Percentiles rank a stretch among this genome's conserved stretches.
phyloP scores from a whole-genome alignment of 2,113 vertebrate species.

The Phyllopteryx taeniolatus region DNA sequence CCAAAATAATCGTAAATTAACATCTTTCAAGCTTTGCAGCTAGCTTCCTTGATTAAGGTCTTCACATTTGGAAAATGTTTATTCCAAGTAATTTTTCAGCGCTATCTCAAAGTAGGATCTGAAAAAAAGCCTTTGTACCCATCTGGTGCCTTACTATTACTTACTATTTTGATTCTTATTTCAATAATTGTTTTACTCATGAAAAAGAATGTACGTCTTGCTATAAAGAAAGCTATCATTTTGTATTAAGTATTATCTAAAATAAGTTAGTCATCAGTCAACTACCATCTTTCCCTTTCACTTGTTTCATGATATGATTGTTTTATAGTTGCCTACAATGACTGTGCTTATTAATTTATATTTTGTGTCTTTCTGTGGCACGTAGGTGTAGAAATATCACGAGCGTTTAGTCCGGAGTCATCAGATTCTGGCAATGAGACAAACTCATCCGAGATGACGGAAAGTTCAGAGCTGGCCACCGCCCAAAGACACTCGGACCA shows the following conservation, averaged over 20 bases:
- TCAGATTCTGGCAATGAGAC: conserved; percentile 99
- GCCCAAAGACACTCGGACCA: conserved; percentile 91
- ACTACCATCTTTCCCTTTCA: background rate
- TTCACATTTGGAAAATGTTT: background rate
- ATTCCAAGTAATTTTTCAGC: background rate
- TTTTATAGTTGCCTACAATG: conserved; percentile 63
- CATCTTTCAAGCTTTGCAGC: background rate
- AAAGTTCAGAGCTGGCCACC: conserved; percentile 90
- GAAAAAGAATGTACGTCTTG: background rate
- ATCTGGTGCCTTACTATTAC: background rate
- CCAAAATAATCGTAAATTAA: background rate
- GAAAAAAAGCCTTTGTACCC: background rate
- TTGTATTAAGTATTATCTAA: background rate
- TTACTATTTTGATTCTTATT: background rate
- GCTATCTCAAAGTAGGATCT: background rate
- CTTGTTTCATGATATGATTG: conserved; percentile 48
- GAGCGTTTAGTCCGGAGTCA: conserved; percentile 97
- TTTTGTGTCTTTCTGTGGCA: conserved; percentile 84
- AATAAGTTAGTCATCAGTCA: background rate
- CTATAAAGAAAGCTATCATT: background rate
- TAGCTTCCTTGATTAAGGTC: background rate
- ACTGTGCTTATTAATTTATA: conserved; percentile 69
- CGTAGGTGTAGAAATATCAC: conserved; percentile 97
- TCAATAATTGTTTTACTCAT: background rate
- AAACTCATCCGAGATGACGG: conserved; percentile 99